Percentiles rank a stretch among this genome's conserved stretches.
Conservation (phyloP, 2,888 invertebrate species). For the Cryptocephalus moraei region DNA sequence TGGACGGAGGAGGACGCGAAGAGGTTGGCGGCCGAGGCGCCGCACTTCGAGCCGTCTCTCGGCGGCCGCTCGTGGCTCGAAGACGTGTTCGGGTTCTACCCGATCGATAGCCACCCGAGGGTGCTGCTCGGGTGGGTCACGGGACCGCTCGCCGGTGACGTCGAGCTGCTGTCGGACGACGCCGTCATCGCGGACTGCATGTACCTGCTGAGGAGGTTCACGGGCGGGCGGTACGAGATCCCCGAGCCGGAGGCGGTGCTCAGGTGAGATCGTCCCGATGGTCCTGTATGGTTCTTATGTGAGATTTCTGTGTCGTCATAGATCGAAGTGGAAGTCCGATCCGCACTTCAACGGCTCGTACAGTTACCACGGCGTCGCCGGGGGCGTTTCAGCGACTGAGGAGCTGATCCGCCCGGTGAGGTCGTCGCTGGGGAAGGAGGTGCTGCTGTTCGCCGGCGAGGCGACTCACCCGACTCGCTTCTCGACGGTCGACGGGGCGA, state of each 20-base stretch:
- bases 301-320: slow-evolving; percentile 29
- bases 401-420: slow-evolving; percentile 49
- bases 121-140: slow-evolving; percentile 63
- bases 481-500: slow-evolving; percentile 47
- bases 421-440: slow-evolving; percentile 35
- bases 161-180: slow-evolving; percentile 50
- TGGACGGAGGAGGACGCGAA: slow-evolving; percentile 45
- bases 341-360: slow-evolving; percentile 64
- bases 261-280: slow-evolving; percentile 19
- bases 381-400: slow-evolving; percentile 39
- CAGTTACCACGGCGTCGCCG: slow-evolving; percentile 47
- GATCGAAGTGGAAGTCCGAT: slow-evolving; percentile 63
- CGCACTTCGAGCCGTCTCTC: slow-evolving; percentile 19
- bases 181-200: slow-evolving; percentile 44
- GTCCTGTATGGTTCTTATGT: too few species aligned
- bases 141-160: slow-evolving; percentile 48
- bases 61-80: slow-evolving; percentile 46
- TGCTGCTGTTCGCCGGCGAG: slow-evolving; percentile 53
- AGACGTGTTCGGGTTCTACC: slow-evolving; percentile 57
- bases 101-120: slow-evolving; percentile 50
- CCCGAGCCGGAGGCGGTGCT: slow-evolving; percentile 36
- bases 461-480: slow-evolving; percentile 42
- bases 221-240: slow-evolving; percentile 41
- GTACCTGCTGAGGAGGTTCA: slow-evolving; percentile 44
- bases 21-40: slow-evolving; percentile 25